Conservation (phyloP, 2,888 invertebrate genomes). For the Acanthopleura granulata region DNA sequence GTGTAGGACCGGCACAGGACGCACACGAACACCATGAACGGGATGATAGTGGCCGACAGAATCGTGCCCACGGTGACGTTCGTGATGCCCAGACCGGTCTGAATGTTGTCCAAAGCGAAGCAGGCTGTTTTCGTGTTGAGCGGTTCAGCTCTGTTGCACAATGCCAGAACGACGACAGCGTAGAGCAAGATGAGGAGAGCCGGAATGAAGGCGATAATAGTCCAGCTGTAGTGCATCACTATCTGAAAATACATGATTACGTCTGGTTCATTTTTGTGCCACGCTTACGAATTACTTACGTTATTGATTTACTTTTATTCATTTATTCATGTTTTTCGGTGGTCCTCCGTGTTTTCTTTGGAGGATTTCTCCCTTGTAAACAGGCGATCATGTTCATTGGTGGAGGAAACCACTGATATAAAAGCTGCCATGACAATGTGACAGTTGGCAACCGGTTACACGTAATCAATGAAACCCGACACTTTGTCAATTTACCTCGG, state of each 20-base stretch:
- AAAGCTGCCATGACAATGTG: no score
- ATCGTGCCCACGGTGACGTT: slow-evolving; percentile 9
- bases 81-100: slow-evolving; percentile 3
- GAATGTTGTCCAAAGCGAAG: slow-evolving; percentile 10
- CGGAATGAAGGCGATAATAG: slow-evolving; percentile 2
- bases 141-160: background rate
- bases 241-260: background rate
- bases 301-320: no score
- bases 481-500: no score
- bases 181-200: background rate
- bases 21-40: slow-evolving; percentile 3
- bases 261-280: no score
- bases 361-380: no score
- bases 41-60: background rate
- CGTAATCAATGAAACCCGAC: no score
- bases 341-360: no score
- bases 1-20: background rate
- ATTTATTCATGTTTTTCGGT: no score
- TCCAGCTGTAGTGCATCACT: slow-evolving; percentile 18
- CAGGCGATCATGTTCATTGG: no score
- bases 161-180: background rate
- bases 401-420: no score
- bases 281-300: no score
- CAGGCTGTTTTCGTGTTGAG: background rate
- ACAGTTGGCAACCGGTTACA: no score